Conservation (phyloP, 1,140 invertebrate species). For the Agrilus planipennis region DNA sequence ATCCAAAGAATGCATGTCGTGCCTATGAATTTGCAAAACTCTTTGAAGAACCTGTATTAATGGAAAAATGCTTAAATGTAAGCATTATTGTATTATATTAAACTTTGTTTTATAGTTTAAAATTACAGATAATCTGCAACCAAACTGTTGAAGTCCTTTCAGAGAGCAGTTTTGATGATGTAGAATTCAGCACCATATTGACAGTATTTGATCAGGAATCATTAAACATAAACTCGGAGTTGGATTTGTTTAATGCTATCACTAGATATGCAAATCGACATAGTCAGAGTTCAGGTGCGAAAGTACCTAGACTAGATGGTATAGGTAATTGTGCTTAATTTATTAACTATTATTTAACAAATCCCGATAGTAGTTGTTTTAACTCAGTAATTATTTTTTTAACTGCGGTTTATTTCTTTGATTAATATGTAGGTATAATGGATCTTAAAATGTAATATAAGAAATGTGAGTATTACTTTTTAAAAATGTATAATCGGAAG, state of each 20-base stretch:
- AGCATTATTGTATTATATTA: conserved; percentile 5
- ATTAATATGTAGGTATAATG: no score
- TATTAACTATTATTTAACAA: conserved; percentile 17
- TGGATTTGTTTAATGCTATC: conserved; percentile 61
- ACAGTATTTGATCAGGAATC: conserved; percentile 61
- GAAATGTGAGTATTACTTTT: no score
- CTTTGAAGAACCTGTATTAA: conserved; percentile 66
- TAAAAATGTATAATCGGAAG: no score
- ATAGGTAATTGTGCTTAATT: conserved; percentile 31
- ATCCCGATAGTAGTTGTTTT: no score
- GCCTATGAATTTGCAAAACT: conserved; percentile 76
- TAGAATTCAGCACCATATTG: conserved; percentile 57
- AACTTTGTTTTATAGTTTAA: background rate
- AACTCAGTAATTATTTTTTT: no score
- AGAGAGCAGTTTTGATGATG: conserved; percentile 61
- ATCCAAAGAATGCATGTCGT: conserved; percentile 65
- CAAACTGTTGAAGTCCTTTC: conserved; percentile 61
- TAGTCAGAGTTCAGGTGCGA: conserved; percentile 30
- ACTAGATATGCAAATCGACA: conserved; percentile 49
- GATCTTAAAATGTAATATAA: no score
- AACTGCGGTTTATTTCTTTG: no score
- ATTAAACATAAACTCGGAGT: conserved; percentile 58
- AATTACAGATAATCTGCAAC: conserved; percentile 52
- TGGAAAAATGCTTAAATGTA: conserved; percentile 68
- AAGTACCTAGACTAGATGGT: conserved; percentile 32